Evolutionary conservation across 2,888 invertebrate genomes (phyloP), one percentile per base, ranked within the genome.

Genomic region (Rhingia rostrata): DNA sequence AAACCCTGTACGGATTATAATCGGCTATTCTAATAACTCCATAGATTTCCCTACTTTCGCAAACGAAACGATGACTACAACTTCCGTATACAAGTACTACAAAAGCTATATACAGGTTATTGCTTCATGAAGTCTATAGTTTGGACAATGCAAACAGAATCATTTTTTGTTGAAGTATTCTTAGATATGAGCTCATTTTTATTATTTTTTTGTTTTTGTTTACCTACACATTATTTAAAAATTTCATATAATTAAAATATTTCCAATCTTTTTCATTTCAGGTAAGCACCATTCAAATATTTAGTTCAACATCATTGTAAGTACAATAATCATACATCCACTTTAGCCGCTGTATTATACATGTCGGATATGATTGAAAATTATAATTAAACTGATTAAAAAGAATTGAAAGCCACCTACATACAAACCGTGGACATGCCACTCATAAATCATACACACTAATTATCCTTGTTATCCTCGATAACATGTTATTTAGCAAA

Each of bases 381-480:
- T 73, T 66, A 47, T 67, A 73, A 67, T 74, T 49, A 45, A 43
- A 39, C 33, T 53, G 39, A 67, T 54, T 74, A 32, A 32, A 66
- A 60, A 12, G 10, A 45, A 35, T 4, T 37, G 3, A 60, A 22
- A 61, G 22, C 12, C 10, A 60, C 14, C 14, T 10, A 22, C 22
- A 22, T 33, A 14, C 39, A 41, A 53, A 66, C 35, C 10, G 0
- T 41, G 6, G 10, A 41, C 7, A 4, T 3, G 39, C 41, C 43
- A 77, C 37, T 73, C 41, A 74, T 64, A 53, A 69, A 58, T 73
- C 73, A 63, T 10, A 54, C 47, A 53, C 32, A 73, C 41, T 66
- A 82, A 70, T 53, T 74, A 67, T 69, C 66, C 79, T 78, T 78
- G 83, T 74, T 69, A 73, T 54, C 56, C 53, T 43, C 53, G 63